Conservation (phyloP, 2,888 invertebrate genomes). For the Nymphalis urticae region DNA sequence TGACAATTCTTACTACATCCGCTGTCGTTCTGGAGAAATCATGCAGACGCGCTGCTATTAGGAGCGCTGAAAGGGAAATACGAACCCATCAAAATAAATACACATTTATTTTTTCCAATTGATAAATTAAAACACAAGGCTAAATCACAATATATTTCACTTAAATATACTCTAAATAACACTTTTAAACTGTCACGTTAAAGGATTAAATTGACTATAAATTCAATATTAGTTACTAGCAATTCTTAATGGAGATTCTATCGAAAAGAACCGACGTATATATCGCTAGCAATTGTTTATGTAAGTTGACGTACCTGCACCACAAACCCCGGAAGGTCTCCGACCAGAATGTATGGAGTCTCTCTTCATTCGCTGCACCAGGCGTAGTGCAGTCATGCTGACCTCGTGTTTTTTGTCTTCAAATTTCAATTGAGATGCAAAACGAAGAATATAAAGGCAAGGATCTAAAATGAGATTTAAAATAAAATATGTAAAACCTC, state of each 20-base stretch:
- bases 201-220: too few relatives aligned
- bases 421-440: slow-evolving; percentile 95
- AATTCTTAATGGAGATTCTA: too few relatives aligned
- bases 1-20: slow-evolving; percentile 96
- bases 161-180: too few relatives aligned
- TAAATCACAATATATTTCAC: too few relatives aligned
- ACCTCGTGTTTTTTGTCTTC: slow-evolving; percentile 97
- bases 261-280: too few relatives aligned
- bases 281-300: too few relatives aligned
- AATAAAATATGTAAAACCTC: not conserved
- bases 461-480: slow-evolving; percentile 86
- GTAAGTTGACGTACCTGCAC: slow-evolving; percentile 86
- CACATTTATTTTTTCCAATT: too few relatives aligned
- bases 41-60: slow-evolving; percentile 96
- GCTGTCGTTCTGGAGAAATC: slow-evolving; percentile 92
- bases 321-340: slow-evolving; percentile 97
- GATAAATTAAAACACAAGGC: too few relatives aligned
- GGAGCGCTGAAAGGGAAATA: slow-evolving; percentile 84
- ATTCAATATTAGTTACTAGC: too few relatives aligned
- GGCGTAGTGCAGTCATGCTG: slow-evolving; percentile 94
- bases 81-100: not conserved
- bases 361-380: slow-evolving; percentile 98
- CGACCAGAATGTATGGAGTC: slow-evolving; percentile 98
- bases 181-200: too few relatives aligned
- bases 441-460: slow-evolving; percentile 96